Percentiles rank a stretch among this genome's conserved stretches.
Conservation (phyloP, 2,797 vertebrate species). For the Ficedula albicollis region DNA sequence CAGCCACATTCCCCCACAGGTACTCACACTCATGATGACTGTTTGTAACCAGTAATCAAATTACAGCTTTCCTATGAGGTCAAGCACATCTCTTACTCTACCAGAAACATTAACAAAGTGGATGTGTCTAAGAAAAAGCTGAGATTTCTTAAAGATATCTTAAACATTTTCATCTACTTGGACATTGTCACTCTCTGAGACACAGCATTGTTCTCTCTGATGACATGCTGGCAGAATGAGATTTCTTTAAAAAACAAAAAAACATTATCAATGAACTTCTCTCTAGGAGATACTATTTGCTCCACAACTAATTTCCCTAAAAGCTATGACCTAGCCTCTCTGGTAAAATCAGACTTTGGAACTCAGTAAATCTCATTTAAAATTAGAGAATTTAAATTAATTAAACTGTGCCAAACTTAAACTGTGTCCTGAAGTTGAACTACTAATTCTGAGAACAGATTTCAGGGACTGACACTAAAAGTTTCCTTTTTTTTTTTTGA, state of each 20-base stretch:
- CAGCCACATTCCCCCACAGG: neutral
- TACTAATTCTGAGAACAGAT: neutral
- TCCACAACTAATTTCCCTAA: neutral
- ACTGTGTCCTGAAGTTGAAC: neutral
- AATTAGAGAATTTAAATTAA: neutral
- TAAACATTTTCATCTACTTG: neutral
- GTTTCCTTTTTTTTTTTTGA: neutral
- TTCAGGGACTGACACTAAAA: neutral
- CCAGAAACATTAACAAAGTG: neutral
- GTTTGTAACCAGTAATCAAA: neutral
- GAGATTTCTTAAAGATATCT: neutral
- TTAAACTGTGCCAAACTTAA: neutral
- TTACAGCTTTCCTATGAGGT: neutral
- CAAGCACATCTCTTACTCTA: neutral
- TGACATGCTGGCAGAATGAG: neutral
- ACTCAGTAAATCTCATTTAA: neutral
- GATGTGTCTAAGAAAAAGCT: neutral
- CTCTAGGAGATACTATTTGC: neutral
- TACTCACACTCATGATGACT: neutral
- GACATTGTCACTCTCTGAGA: neutral
- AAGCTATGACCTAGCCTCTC: neutral
- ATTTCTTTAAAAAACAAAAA: neutral
- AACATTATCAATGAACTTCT: neutral
- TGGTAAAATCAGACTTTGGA: neutral
- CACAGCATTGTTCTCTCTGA: neutral